Evolutionary conservation across 2,888 invertebrate genomes (phyloP).

Genomic region (Aproaerema taeniolella): DNA sequence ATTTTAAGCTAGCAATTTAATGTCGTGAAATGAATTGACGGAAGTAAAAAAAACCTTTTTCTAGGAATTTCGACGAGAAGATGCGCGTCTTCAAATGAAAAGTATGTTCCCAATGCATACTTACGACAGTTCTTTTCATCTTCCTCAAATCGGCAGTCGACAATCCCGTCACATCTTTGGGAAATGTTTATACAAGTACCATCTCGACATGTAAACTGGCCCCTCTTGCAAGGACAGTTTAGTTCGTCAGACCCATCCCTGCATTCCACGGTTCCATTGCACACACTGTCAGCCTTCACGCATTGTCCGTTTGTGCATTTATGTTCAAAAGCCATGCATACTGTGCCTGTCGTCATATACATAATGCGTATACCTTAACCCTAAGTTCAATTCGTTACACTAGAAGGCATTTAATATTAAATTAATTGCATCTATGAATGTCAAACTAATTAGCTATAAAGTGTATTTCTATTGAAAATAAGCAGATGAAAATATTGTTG

Average conservation of each 20-base stretch:
- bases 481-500: too few relatives aligned
- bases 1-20: too few relatives aligned
- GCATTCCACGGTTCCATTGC: slow-evolving; percentile 74
- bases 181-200: slow-evolving; percentile 80
- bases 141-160: slow-evolving; percentile 78
- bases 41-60: too few relatives aligned
- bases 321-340: slow-evolving; percentile 77
- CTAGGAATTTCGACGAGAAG: neutral
- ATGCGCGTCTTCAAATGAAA: neutral
- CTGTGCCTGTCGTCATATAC: slow-evolving; percentile 59
- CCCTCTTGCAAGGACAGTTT: slow-evolving; percentile 63
- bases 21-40: too few relatives aligned
- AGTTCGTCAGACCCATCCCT: slow-evolving; percentile 66
- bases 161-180: slow-evolving; percentile 79
- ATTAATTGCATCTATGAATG: too few relatives aligned
- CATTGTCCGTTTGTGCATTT: slow-evolving; percentile 81
- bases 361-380: slow-evolving; percentile 60
- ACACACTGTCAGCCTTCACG: slow-evolving; percentile 67
- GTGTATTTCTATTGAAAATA: too few relatives aligned
- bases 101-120: too few relatives aligned
- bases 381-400: neutral
- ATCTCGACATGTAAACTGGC: slow-evolving; percentile 78
- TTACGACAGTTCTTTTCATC: slow-evolving; percentile 79
- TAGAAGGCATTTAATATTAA: neutral
- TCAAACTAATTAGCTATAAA: too few relatives aligned